Base-by-base conservation (phyloP, 2,797 vertebrate species). In the Furcifer pardalis region DNA sequence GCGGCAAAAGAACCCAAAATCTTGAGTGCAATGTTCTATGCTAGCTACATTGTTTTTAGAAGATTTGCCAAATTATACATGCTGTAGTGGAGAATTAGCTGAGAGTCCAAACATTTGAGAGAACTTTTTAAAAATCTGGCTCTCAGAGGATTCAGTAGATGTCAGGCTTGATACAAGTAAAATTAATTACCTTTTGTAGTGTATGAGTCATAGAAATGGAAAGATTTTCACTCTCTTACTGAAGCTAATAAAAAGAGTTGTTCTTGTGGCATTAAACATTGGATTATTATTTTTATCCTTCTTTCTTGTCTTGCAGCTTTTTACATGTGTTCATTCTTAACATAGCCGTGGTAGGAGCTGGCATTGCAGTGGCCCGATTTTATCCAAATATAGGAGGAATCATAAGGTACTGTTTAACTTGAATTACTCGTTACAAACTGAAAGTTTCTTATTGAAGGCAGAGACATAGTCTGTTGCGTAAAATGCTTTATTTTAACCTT, bases 351-450 rank as follows among this genome's bases (percentile, higher is more conserved):
- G 97, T 99, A 82, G 97, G 95, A 91, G 87, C 96, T 90, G 98
- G 98, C 60, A 97, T 99, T 73, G 92, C 95, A 81, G 97, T 98
- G 96, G 97, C 98, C 92, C 96, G 89, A 94, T 97, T 98, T 92
- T 99, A 98, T 91, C 98, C 98, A 52, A 98, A 99, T 90, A 99
- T 99, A 77, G 98, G 98, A 85, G 97, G 97, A 81, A 99, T 99
- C 87, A 99, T 99, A 94, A 97, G 98, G 98, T 99, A 82, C 72
- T 44, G 21, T 62, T 83, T 35, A 59, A 66, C 63, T 35, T 73
- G 30, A 83, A 3, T 25, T 82, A 88, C 3, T 44, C 72, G 1
- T 88, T 73, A 0, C 6, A 2, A n/a, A 83, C 17, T 32, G 87
- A 0, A 0, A 12, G 75, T 88, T 86, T 60, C n/a, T 40, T 88